Percentiles rank a stretch among this genome's conserved stretches.
Conservation (phyloP, 2,888 invertebrate species). For the Melikaiella ostensackeni region DNA sequence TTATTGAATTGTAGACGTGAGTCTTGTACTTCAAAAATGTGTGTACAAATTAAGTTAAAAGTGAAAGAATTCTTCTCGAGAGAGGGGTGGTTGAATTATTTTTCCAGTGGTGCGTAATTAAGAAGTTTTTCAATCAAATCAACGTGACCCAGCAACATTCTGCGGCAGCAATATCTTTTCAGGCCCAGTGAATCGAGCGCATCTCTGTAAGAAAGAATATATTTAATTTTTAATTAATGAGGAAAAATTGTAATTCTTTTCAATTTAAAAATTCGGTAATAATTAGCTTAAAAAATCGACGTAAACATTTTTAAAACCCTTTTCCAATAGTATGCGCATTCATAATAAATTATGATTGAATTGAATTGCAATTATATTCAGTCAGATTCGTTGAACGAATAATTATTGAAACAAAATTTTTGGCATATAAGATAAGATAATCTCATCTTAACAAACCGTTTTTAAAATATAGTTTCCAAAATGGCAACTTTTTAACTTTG, state of each 20-base stretch:
- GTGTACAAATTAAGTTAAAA: conserved; percentile 6
- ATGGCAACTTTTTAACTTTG: no score
- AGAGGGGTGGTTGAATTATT: conserved; percentile 79
- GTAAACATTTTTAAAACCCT: no score
- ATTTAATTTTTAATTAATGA: conserved; percentile 23
- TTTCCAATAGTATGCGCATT: no score
- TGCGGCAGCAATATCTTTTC: conserved; percentile 97
- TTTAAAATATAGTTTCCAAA: no score
- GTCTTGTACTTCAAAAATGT: background rate
- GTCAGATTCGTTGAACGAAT: no score
- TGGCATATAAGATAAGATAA: no score
- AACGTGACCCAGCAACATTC: conserved; percentile 99
- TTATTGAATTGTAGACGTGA: background rate
- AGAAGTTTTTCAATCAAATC: conserved; percentile 99
- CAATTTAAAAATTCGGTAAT: background rate
- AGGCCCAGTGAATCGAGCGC: conserved; percentile 97
- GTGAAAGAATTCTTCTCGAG: background rate
- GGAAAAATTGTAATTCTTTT: conserved; percentile 15
- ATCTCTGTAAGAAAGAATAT: conserved; percentile 82
- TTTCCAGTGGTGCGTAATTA: conserved; percentile 98
- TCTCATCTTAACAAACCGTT: no score
- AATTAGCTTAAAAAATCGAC: background rate
- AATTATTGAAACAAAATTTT: no score
- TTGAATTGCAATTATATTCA: no score
- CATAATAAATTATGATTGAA: no score